phyloP scores from a whole-genome alignment of 1,140 invertebrate species.

The Phortica variegata region DNA sequence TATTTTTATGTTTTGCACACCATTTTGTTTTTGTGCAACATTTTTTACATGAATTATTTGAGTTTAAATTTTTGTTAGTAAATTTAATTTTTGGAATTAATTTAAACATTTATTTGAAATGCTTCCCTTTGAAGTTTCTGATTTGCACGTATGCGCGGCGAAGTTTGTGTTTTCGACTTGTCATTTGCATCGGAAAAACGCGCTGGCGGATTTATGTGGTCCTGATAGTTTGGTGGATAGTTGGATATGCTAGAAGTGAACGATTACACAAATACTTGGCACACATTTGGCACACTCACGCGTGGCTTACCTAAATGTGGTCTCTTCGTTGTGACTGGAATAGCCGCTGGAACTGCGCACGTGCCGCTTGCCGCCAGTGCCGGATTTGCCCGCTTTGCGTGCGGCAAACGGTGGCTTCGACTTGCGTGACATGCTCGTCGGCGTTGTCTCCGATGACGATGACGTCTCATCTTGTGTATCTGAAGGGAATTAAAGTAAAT shows the following conservation, averaged over 20 bases:
- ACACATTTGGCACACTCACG: slow-evolving; percentile 4
- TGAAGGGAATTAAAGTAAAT: slow-evolving; percentile 6
- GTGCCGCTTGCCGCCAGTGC: slow-evolving; percentile 61
- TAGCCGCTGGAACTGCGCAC: slow-evolving; percentile 74
- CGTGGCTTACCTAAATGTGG: slow-evolving; percentile 69
- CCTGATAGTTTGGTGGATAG: slow-evolving; percentile 69
- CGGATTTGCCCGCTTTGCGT: slow-evolving; percentile 63
- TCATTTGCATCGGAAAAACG: slow-evolving; percentile 70
- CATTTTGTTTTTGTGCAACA: too few species aligned
- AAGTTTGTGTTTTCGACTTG: slow-evolving; percentile 57
- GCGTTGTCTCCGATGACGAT: slow-evolving; percentile 71
- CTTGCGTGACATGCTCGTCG: slow-evolving; percentile 66
- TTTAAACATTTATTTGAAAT: slow-evolving; percentile 70
- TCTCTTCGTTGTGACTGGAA: slow-evolving; percentile 77
- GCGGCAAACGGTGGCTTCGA: slow-evolving; percentile 65
- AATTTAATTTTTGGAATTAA: slow-evolving; percentile 1
- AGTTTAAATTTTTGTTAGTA: slow-evolving; percentile 7
- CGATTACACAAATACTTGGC: slow-evolving; percentile 43
- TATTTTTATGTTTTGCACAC: slow-evolving; percentile 3
- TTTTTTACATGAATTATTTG: too few species aligned
- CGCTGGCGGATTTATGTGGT: slow-evolving; percentile 72
- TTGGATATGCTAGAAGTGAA: slow-evolving; percentile 67
- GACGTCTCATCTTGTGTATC: slow-evolving; percentile 69
- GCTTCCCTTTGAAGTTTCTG: slow-evolving; percentile 65
- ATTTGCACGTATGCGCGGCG: slow-evolving; percentile 57